A percentile compares a stretch with the other conserved stretches of the same genome.
Conservation (phyloP, 2,888 invertebrate genomes). For the Drosophila anomelani region DNA sequence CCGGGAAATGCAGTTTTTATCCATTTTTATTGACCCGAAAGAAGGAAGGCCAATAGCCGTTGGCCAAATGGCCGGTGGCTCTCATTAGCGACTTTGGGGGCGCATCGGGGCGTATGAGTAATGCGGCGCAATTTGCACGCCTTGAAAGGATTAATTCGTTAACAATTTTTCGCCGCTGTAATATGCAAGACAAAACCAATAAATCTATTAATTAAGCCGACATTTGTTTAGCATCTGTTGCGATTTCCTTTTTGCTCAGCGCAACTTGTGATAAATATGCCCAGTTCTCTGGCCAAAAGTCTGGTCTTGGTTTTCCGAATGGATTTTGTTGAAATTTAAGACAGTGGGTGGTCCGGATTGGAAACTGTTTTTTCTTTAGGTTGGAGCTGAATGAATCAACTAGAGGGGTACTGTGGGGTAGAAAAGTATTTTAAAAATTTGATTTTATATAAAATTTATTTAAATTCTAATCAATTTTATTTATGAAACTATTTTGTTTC, state of each 20-base stretch:
- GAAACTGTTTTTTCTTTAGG: constrained; percentile 41
- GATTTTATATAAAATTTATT: not conserved
- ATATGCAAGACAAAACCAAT: constrained; percentile 80
- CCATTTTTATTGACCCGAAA: constrained; percentile 78
- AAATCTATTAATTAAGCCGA: constrained; percentile 84
- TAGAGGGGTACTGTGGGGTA: constrained; percentile 11
- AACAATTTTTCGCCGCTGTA: constrained; percentile 79
- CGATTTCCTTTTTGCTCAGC: constrained; percentile 27
- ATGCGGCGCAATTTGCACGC: constrained; percentile 76
- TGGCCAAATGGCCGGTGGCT: constrained; percentile 44
- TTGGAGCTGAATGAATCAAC: constrained; percentile 45
- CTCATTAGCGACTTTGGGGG: constrained; percentile 18
- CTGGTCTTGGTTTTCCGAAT: constrained; percentile 53
- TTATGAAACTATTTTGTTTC: not conserved
- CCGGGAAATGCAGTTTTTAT: constrained; percentile 74
- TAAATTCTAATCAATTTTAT: not conserved
- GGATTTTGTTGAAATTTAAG: constrained; percentile 79
- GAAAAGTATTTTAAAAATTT: not conserved
- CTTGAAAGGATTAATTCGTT: constrained; percentile 83
- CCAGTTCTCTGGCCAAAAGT: constrained; percentile 14
- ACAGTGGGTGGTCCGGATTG: constrained; percentile 79
- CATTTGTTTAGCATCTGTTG: constrained; percentile 61
- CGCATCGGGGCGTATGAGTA: constrained; percentile 70
- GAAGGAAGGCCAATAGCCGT: constrained; percentile 41
- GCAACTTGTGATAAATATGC: constrained; percentile 40